Evolutionary conservation across 2,113 vertebrate genomes (phyloP).

Genomic region (Notechis scutatus): DNA sequence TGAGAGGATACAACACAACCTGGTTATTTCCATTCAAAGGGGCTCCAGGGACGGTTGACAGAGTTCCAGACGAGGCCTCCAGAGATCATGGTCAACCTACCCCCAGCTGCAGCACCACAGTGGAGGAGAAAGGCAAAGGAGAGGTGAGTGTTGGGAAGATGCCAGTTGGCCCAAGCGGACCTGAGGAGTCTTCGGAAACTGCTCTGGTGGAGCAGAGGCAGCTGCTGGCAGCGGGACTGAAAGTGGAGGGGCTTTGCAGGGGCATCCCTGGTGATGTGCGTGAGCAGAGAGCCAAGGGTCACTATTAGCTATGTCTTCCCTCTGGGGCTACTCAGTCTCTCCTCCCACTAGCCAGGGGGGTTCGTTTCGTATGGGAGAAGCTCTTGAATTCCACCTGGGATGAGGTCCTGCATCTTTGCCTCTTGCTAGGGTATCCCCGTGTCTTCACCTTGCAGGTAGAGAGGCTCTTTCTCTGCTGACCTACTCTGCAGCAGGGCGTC

Average conservation of each 20-base stretch:
- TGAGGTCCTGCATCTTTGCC: not conserved
- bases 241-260: not conserved
- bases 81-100: too few species aligned
- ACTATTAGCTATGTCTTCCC: not conserved
- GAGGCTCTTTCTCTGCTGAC: not conserved
- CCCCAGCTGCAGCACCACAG: too few species aligned
- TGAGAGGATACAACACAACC: not conserved
- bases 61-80: too few species aligned
- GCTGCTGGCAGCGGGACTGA: not conserved
- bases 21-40: not conserved
- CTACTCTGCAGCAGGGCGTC: not conserved
- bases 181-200: not conserved
- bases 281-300: not conserved
- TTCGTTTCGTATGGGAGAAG: slow-evolving; percentile 1
- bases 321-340: not conserved
- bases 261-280: not conserved
- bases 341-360: not conserved
- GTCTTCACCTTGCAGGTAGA: not conserved
- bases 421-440: not conserved
- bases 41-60: too few species aligned
- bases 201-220: not conserved
- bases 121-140: too few species aligned
- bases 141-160: too few species aligned
- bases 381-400: not conserved
- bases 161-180: not conserved